These are phyloP conservation scores for Stomorhina lunata DNA, from an alignment of 2,888 invertebrate species.

Conservation along the genomic window DNA sequence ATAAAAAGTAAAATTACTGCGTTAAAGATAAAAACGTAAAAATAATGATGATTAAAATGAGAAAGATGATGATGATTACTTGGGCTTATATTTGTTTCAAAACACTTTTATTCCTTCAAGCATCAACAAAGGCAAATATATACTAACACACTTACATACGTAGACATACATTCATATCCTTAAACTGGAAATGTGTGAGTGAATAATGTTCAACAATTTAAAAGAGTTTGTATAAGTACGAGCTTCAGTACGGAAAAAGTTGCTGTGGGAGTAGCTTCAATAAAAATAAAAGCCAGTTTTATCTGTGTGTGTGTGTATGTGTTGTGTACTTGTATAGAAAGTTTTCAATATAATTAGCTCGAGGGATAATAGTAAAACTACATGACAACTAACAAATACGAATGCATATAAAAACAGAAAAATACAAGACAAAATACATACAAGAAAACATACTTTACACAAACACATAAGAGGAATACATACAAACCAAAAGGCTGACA, in stretches of 20 bases:
- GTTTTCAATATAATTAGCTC: constrained; percentile 76
- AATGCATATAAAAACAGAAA: not conserved
- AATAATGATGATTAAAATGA: constrained; percentile 1
- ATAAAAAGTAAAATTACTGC: not conserved
- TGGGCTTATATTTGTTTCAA: constrained; percentile 41
- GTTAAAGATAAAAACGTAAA: not conserved
- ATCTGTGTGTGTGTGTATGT: not conserved
- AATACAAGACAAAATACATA: not conserved
- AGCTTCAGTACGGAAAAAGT: not conserved
- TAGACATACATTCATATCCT: not conserved
- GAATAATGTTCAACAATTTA: not conserved
- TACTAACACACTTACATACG: not conserved
- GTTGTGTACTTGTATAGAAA: constrained; percentile 59
- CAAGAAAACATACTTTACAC: not conserved
- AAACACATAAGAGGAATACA: not conserved
- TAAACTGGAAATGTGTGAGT: not conserved
- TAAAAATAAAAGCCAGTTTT: constrained; percentile 32
- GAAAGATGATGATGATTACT: constrained; percentile 16
- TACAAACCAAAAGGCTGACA: too few relatives aligned
- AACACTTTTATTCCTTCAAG: constrained; percentile 41
- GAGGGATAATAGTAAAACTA: constrained; percentile 64
- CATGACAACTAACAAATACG: constrained; percentile 53
- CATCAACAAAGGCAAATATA: not conserved
- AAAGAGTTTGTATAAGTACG: not conserved
- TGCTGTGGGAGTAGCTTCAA: constrained; percentile 41